Conservation (phyloP, 2,113 vertebrate genomes). For the Octodon degus region DNA sequence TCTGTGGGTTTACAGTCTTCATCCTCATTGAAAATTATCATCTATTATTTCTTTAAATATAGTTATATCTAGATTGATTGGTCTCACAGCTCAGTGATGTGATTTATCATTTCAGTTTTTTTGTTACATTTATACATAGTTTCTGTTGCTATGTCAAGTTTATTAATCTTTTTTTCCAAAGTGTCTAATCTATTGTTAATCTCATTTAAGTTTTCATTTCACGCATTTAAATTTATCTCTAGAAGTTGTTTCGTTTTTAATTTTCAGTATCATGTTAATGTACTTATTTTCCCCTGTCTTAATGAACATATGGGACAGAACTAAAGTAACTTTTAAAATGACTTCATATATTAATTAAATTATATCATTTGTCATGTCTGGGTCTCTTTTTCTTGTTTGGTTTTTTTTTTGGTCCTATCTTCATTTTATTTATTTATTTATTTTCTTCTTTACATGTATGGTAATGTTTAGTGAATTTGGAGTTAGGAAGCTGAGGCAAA, state of each 20-base stretch:
- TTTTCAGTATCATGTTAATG: not conserved
- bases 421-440: not conserved
- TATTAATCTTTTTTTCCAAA: not conserved
- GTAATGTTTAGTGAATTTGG: conserved; percentile 29
- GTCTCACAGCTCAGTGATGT: not conserved
- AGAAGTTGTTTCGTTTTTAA: conserved; percentile 32
- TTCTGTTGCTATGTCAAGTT: not conserved
- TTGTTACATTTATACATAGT: not conserved
- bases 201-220: not conserved
- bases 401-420: not conserved
- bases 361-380: not conserved
- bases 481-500: not conserved
- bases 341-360: not conserved
- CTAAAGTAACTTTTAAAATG: conserved; percentile 15
- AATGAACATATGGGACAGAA: not conserved
- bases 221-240: not conserved
- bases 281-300: not conserved
- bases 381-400: conserved; percentile 30
- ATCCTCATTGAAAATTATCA: not conserved
- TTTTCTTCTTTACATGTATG: not conserved
- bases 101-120: not conserved
- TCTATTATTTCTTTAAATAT: not conserved
- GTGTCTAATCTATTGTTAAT: not conserved
- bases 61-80: not conserved
- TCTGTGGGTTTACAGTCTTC: conserved; percentile 12